phyloP scores from a whole-genome alignment of 2,113 vertebrate species.

The Salvelinus fontinalis region DNA sequence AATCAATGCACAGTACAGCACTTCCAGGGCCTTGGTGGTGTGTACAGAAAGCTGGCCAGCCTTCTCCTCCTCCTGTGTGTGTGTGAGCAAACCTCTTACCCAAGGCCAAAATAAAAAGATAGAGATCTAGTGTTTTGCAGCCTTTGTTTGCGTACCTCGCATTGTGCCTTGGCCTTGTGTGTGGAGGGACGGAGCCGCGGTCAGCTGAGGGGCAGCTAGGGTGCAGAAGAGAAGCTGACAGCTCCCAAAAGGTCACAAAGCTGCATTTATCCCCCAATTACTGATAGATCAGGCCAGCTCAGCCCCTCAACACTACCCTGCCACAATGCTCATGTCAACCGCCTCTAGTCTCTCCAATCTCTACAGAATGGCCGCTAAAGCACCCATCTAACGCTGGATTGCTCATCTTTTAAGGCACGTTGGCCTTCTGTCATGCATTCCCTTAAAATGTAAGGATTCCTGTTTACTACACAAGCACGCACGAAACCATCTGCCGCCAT shows the following conservation, averaged over 20 bases:
- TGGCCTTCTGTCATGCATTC: conserved; percentile 65
- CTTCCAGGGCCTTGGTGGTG: conserved; percentile 18
- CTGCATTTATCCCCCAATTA: conserved; percentile 44
- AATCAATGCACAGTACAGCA: not conserved
- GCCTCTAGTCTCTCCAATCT: not conserved
- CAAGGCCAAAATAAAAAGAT: conserved; percentile 50
- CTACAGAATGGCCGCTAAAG: not conserved
- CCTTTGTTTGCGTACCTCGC: conserved; percentile 27
- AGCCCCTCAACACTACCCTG: not conserved
- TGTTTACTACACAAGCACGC: conserved; percentile 68
- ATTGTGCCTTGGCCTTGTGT: conserved; percentile 21
- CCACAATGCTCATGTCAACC: not conserved
- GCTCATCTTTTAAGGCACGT: conserved; percentile 19
- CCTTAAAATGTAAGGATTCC: conserved; percentile 55
- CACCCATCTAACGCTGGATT: not conserved
- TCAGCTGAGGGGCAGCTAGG: conserved; percentile 37
- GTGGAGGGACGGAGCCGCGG: not conserved
- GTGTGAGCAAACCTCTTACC: conserved; percentile 35
- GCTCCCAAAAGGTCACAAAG: conserved; percentile 45
- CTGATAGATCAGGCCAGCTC: not conserved
- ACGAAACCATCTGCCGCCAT: conserved; percentile 71
- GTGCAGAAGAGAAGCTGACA: conserved; percentile 41
- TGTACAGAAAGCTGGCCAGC: conserved; percentile 13
- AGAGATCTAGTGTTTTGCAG: conserved; percentile 29
- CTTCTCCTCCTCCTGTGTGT: not conserved